These are phyloP conservation scores for Laupala kohalensis DNA, from an alignment of 1,140 invertebrate genomes.

Conservation along the genomic window DNA sequence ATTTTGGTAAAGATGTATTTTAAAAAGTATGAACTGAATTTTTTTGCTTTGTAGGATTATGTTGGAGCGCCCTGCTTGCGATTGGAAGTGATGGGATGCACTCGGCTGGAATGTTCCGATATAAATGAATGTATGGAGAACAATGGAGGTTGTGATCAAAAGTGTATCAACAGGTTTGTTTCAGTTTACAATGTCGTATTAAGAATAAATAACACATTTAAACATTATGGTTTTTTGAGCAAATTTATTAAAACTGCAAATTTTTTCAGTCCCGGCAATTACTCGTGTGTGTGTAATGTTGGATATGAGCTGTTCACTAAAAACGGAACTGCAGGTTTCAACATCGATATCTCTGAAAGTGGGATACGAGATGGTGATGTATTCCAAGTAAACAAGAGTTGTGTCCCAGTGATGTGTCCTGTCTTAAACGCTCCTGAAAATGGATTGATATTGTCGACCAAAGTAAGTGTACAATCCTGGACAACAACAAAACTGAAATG, in stretches of 20 bases:
- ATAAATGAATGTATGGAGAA: constrained; percentile 81
- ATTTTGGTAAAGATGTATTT: neutral
- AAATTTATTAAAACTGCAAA: neutral
- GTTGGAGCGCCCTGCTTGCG: constrained; percentile 77
- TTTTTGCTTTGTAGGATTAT: constrained; percentile 44
- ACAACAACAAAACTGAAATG: too few species aligned
- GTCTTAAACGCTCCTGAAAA: constrained; percentile 69
- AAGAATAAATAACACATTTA: neutral
- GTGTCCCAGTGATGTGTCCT: constrained; percentile 85
- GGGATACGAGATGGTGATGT: constrained; percentile 77
- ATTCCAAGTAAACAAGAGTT: constrained; percentile 88
- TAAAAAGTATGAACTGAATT: neutral
- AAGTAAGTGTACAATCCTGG: too few species aligned
- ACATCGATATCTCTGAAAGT: constrained; percentile 66
- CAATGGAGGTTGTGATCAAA: constrained; percentile 90
- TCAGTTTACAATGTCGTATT: neutral
- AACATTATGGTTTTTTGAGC: neutral
- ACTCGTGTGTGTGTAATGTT: constrained; percentile 76
- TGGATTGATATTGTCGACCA: constrained; percentile 73
- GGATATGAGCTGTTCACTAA: constrained; percentile 81
- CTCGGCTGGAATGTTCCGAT: constrained; percentile 76
- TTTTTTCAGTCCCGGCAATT: constrained; percentile 57
- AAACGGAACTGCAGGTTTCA: constrained; percentile 86
- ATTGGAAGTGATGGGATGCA: constrained; percentile 88
- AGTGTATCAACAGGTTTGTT: constrained; percentile 69